Conservation (phyloP, 2,113 vertebrate genomes). For the Catharus bicknelli region DNA sequence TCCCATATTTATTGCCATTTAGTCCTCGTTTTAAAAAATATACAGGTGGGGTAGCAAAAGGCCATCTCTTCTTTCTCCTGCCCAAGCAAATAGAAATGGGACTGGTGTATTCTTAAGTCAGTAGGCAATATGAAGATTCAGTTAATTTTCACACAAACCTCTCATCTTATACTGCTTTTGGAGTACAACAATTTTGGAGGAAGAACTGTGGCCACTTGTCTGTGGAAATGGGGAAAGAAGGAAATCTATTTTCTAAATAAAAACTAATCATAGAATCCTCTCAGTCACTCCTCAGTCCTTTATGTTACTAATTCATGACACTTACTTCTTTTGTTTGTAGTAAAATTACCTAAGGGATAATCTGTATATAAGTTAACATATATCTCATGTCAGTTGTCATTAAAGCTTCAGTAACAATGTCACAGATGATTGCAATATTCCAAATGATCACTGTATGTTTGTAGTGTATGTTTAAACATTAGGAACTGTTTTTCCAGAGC, state of each 20-base stretch:
- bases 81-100: background rate
- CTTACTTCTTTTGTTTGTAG: background rate
- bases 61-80: background rate
- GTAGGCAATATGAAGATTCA: background rate
- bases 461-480: background rate
- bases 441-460: background rate
- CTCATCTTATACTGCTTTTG: background rate
- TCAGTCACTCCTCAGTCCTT: background rate
- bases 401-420: background rate
- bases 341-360: background rate
- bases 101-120: background rate
- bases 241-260: background rate
- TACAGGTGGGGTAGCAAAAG: background rate
- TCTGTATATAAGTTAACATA: background rate
- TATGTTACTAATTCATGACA: background rate
- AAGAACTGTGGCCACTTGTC: background rate
- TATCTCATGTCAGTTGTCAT: background rate
- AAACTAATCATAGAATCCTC: background rate
- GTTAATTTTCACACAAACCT: background rate
- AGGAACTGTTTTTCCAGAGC: slow-evolving; percentile 70
- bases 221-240: background rate
- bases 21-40: background rate
- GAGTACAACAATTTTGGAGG: background rate
- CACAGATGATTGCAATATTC: background rate
- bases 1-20: background rate